Base-by-base conservation (phyloP, 1,140 invertebrate species). In the Drosophila murphyi region DNA sequence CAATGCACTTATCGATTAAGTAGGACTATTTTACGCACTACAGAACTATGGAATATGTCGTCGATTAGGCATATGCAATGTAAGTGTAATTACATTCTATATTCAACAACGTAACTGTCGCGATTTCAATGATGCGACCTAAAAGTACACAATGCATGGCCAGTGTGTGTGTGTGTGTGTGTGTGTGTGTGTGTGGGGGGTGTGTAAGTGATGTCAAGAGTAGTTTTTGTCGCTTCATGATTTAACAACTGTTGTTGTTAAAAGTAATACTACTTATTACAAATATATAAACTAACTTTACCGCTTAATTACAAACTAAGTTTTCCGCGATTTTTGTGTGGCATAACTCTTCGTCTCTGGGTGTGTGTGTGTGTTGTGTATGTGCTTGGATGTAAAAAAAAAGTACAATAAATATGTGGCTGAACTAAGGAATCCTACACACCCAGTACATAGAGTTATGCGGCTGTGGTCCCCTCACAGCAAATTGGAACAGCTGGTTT, bases 371-470 rank as follows among this genome's bases (percentile, higher is more conserved):
- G 34, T 55, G 8, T 59, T 60, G 63, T 68, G 54, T 78, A 56
- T 48, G 45, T 59, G 65, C n/a, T 43, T 63, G 64, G 12, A 45
- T 61, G 43, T 82, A 73, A 83, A 88, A 86, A 86, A 80, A 89
- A 88, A 83, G 80, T 80, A 83, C 77, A 89, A 82, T 88, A 88
- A 89, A 88, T 88, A 87, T 71, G 51, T 80, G 60, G 47, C 76
- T 59, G 52, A 76, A 55, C 72, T 65, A 63, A 69, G 81, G 70
- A 74, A 78, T 80, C 74, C 74, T 77, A 80, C 74, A 71, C 59
- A 39, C 29, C n/a, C 1, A 20, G 47, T 54, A 54, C 20, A 43
- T 43, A 28, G 61, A 28, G 60, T n/a, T 32, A n/a, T 32, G 35
- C 61, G 64, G 63, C 80, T 59, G 37, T 12, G 32, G 10, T 62